These are phyloP conservation scores for Trialeurodes vaporariorum DNA, from an alignment of 1,140 invertebrate genomes.

Conservation along the genomic window DNA sequence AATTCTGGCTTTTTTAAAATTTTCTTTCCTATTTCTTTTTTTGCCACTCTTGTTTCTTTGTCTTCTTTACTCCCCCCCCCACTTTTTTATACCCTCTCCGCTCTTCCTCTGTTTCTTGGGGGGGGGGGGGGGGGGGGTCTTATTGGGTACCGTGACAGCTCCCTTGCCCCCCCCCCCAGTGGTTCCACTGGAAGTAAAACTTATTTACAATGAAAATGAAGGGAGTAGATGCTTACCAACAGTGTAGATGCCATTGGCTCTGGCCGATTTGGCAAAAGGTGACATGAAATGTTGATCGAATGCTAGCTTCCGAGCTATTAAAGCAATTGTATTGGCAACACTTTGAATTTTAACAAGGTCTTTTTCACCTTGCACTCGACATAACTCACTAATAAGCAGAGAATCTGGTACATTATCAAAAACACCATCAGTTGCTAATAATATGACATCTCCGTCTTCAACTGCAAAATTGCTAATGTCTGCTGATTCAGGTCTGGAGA, in stretches of 20 bases:
- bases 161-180: too few species aligned
- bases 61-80: too few species aligned
- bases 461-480: constrained; percentile 83
- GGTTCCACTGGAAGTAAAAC: constrained; percentile 2
- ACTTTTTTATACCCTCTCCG: too few species aligned
- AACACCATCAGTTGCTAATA: constrained; percentile 92
- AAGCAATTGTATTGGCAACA: constrained; percentile 86
- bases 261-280: constrained; percentile 85
- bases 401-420: constrained; percentile 95
- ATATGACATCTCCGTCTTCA: constrained; percentile 87
- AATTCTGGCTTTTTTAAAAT: too few species aligned
- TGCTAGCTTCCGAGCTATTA: constrained; percentile 84
- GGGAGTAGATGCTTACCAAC: constrained; percentile 51
- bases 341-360: constrained; percentile 67
- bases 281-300: constrained; percentile 91
- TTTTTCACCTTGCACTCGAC: constrained; percentile 42
- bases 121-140: too few species aligned
- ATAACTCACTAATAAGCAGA: constrained; percentile 68
- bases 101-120: too few species aligned
- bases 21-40: too few species aligned
- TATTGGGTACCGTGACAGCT: too few species aligned
- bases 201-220: background rate
- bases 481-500: constrained; percentile 70
- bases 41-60: too few species aligned
- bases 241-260: constrained; percentile 83